Base-by-base conservation (phyloP, 2,888 invertebrate genomes). In the Drosophila lutescens region DNA sequence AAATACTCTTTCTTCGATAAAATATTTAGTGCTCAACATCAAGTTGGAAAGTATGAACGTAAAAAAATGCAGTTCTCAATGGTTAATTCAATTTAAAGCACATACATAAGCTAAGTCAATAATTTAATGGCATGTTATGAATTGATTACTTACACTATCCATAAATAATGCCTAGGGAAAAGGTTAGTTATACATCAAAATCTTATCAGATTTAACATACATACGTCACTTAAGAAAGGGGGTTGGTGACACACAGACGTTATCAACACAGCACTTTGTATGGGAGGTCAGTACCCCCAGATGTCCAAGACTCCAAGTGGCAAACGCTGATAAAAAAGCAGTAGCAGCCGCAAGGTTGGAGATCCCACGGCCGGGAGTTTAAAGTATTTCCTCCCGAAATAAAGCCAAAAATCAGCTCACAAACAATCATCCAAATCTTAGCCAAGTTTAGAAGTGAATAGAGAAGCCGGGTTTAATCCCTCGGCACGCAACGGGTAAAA, bases 401-500 rank as follows among this genome's bases (percentile, higher is more conserved):
- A 38, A 36, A 55, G 1, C 12, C 15, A 2, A 9, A 13, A 6
- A 34, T 34, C 12, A 15, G 13, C 36, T 56, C n/a, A 13, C 13
- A 13, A 20, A 17, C 38, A 38, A 38, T 7, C 30, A 38, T 4
- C 30, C 5, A 12, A 34, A 47, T 49, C 46, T 17, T 26, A 17
- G 41, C 30, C 43, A 10, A 9, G 32, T 40, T 38, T 23, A 43
- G 13, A 32, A 13, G 54, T 12, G 54, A 51, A 44, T 47, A 12
- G 38, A 12, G 38, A 20, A 49, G 9, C 32, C 23, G 26, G 34
- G 55, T 23, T 49, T 55, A 67, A 63, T 63, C 63, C 41, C 44
- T 36, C 26, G 44, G 15, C 65, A 68, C 65, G 65, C 57, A 49
- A 65, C 47, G 23, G 40, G 47, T 49, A 15, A 49, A 59, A 67